A percentile compares a stretch with the other conserved stretches of the same genome.
Conservation (phyloP, 1,140 invertebrate species). For the Drosophila persimilis region DNA sequence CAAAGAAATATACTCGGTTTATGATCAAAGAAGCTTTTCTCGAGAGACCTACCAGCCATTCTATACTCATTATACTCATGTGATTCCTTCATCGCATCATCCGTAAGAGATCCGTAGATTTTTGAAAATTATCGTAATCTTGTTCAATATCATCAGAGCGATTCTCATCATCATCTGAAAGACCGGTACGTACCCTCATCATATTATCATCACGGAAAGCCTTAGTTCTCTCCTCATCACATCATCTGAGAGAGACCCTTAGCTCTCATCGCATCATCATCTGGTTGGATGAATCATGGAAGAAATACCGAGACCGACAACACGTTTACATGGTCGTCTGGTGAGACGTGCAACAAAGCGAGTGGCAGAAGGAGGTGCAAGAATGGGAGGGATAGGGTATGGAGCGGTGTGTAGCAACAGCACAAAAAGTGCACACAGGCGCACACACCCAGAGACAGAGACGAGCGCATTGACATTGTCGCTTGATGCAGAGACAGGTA, state of each 20-base stretch:
- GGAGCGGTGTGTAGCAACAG: slow-evolving; percentile 19
- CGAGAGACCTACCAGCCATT: background rate
- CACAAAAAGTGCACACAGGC: slow-evolving; percentile 42
- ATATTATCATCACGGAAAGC: too few species aligned
- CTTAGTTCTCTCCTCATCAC: background rate
- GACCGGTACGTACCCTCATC: too few species aligned
- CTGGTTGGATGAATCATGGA: slow-evolving; percentile 63
- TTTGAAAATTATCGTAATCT: too few species aligned
- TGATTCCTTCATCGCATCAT: too few species aligned
- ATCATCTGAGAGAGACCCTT: too few species aligned
- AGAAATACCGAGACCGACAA: slow-evolving; percentile 41
- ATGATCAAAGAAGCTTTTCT: slow-evolving; percentile 34
- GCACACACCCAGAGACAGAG: slow-evolving; percentile 14
- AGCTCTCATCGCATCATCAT: slow-evolving; percentile 41
- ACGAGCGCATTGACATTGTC: slow-evolving; percentile 57
- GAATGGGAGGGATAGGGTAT: slow-evolving; percentile 11
- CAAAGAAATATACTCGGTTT: slow-evolving; percentile 40
- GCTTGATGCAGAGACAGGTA: slow-evolving; percentile 63
- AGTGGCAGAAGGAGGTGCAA: slow-evolving; percentile 10
- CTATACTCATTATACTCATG: background rate
- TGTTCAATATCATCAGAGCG: too few species aligned
- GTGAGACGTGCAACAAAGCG: slow-evolving; percentile 8
- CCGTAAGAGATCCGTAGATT: too few species aligned
- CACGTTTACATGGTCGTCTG: slow-evolving; percentile 41
- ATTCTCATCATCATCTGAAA: too few species aligned